Conservation (phyloP, 2,888 invertebrate genomes). For the Rotaria socialis region DNA sequence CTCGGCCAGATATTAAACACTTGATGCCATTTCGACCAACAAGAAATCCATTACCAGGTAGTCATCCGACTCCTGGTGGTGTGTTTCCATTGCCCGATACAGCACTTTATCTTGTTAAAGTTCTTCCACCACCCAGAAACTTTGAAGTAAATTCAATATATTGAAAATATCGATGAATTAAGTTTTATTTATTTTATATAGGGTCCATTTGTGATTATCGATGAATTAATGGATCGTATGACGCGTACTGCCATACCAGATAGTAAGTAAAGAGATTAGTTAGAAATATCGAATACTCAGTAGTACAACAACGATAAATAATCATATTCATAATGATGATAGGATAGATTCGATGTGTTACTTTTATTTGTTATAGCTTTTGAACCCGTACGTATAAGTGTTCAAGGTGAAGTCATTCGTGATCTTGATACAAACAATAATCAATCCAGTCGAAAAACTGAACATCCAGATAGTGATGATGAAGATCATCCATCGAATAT, state of each 20-base stretch:
- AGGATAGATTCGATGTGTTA: no score
- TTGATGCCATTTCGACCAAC: constrained; percentile 98
- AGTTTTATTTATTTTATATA: constrained; percentile 51
- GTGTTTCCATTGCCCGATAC: constrained; percentile 88
- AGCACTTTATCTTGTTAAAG: constrained; percentile 78
- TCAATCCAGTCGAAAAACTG: background rate
- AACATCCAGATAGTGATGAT: constrained; percentile 40
- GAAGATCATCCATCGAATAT: constrained; percentile 37
- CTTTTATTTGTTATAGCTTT: background rate
- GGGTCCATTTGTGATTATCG: constrained; percentile 90
- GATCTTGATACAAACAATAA: constrained; percentile 36
- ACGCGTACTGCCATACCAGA: constrained; percentile 80
- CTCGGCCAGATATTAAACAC: constrained; percentile 83
- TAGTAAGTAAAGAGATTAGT: constrained; percentile 49
- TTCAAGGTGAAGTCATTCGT: constrained; percentile 42
- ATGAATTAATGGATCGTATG: constrained; percentile 81
- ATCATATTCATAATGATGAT: no score
- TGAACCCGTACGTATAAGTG: constrained; percentile 31
- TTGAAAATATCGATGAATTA: background rate
- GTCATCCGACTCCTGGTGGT: constrained; percentile 70
- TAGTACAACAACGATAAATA: no score
- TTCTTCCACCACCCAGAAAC: constrained; percentile 83
- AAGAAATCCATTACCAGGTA: constrained; percentile 60
- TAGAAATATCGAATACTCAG: no score
- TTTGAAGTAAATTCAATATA: constrained; percentile 65